phyloP scores from a whole-genome alignment of 2,113 vertebrate genomes.

The Chascanopsetta lugubris region DNA sequence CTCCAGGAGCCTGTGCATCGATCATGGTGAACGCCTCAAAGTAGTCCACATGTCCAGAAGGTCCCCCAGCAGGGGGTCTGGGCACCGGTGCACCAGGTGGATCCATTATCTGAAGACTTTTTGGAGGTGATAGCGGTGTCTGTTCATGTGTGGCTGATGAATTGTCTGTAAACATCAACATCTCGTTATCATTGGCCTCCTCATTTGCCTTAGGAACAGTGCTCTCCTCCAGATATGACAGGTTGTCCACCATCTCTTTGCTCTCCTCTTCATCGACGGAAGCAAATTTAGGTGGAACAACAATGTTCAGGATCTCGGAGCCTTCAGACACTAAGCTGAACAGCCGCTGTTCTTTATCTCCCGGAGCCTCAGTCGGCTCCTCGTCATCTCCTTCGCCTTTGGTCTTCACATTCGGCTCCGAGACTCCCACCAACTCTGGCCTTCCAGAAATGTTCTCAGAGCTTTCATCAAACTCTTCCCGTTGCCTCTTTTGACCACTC shows the following conservation, averaged over 20 bases:
- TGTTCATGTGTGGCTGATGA: background rate
- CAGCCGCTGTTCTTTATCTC: conserved; percentile 81
- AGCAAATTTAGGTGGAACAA: conserved; percentile 84
- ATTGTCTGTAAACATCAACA: background rate
- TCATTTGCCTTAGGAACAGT: conserved; percentile 70
- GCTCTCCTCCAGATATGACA: conserved; percentile 87
- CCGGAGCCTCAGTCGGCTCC: conserved; percentile 21
- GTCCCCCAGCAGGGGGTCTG: conserved; percentile 31
- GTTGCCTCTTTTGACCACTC: conserved; percentile 43
- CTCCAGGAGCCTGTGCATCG: conserved; percentile 82
- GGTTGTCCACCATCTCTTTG: conserved; percentile 85
- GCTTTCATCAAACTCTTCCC: conserved; percentile 25
- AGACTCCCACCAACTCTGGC: conserved; percentile 74
- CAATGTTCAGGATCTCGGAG: conserved; percentile 92
- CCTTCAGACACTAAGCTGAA: conserved; percentile 92
- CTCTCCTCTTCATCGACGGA: conserved; percentile 91
- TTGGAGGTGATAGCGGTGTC: background rate
- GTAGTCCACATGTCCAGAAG: conserved; percentile 84
- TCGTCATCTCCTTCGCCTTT: conserved; percentile 41
- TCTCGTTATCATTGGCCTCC: conserved; percentile 41
- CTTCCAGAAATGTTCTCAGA: conserved; percentile 56
- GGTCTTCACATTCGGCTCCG: conserved; percentile 68
- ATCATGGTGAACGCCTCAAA: conserved; percentile 90
- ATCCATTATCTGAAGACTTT: conserved; percentile 34
- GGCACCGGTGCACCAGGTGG: conserved; percentile 62